Evolutionary conservation across 2,888 invertebrate genomes (phyloP), one percentile per base, ranked within the genome.

Genomic region (Caenorhabditis macrosperma): DNA sequence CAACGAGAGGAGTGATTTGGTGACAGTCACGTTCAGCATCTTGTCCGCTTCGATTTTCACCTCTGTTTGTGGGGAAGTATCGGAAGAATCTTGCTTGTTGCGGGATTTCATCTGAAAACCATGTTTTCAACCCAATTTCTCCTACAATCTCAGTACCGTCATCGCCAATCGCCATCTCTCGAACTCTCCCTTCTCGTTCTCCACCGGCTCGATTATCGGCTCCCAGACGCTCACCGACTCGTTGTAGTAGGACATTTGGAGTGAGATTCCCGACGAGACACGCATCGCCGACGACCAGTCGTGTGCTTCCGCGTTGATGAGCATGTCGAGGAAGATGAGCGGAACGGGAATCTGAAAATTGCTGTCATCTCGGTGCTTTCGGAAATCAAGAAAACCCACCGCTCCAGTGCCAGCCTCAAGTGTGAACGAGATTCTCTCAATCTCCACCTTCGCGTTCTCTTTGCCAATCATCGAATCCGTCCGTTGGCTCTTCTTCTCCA

Each of bases 171-270:
- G 77, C 87, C 87, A 88, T 2, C 86, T 78, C 41, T 85, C 84
- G 63, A 81, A 86, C 12, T 57, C 63, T n/a, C 78, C 84, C 10
- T 78, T 76, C 24, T 84, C 78, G 22, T 74, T 79, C 48, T 87
- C 85, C 7, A 88, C 83, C 7, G 89, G 89, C 69, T 90, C 90
- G 38, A 90, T 89, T 0, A 99, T 92, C 0, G 97, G 97, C 91
- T 99, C 99, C 99, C 99, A 99, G 44, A 96, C 93, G 9, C 96
- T 81, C 22, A 74, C 57, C 2, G 77, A 92, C 89, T 95, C 95
- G 92, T 99, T 99, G 92, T 95, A 99, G 92, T 97, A 98, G 3
- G 95, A 95, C 92, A 97, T 94, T 91, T 95, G 94, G 89, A 97
- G 92, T 0, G 89, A 85, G 46, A 91, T 81, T 30, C 85, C 88